Percentiles rank a stretch among this genome's conserved stretches.
phyloP scores from a whole-genome alignment of 2,888 invertebrate genomes.

The Plebejus anna region DNA sequence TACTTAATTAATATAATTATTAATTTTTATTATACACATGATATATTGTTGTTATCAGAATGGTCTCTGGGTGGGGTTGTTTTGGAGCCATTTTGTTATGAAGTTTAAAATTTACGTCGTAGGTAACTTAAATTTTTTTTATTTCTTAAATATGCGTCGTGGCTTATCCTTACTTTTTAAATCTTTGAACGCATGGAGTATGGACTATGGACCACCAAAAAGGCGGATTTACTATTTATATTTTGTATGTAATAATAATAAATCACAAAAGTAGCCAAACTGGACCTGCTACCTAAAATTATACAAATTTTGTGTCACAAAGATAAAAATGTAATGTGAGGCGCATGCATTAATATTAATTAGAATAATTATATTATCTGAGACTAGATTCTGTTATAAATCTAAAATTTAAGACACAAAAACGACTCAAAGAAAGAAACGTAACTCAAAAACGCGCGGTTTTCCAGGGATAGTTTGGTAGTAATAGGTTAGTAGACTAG shows the following conservation, averaged over 20 bases:
- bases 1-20: too few species aligned
- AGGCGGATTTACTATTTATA: neutral
- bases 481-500: too few species aligned
- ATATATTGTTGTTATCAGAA: too few species aligned
- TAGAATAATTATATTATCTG: neutral
- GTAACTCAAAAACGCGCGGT: too few species aligned
- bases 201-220: neutral
- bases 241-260: neutral
- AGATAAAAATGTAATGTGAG: neutral
- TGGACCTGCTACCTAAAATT: neutral
- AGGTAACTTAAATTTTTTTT: neutral
- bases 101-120: too few species aligned
- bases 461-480: too few species aligned
- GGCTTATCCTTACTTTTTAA: neutral
- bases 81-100: neutral
- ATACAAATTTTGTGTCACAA: neutral
- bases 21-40: too few species aligned
- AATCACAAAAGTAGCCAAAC: conserved; percentile 1
- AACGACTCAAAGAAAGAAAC: too few species aligned
- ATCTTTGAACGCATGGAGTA: neutral
- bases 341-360: neutral
- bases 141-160: neutral
- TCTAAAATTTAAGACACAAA: too few species aligned
- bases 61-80: neutral
- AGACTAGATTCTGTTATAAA: too few species aligned